These are phyloP conservation scores for Acipenser transmontanus DNA, from an alignment of 2,797 vertebrate species.

Conservation along the genomic window DNA sequence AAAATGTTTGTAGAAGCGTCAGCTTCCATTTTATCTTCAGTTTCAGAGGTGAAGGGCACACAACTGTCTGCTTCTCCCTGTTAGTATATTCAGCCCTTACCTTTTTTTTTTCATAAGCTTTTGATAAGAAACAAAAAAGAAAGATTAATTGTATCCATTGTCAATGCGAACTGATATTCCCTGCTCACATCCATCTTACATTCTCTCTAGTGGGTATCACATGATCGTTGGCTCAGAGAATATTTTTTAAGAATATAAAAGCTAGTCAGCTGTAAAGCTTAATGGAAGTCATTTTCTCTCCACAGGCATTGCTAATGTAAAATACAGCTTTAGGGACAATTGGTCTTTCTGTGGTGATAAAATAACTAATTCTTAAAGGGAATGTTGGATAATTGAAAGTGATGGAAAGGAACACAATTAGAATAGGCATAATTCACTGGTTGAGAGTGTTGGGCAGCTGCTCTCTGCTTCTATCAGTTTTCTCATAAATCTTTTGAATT, in stretches of 20 bases:
- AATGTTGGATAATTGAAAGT: constrained; percentile 78
- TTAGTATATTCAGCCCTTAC: constrained; percentile 19
- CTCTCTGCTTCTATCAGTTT: constrained; percentile 65
- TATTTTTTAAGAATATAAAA: constrained; percentile 71
- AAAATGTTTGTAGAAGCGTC: constrained; percentile 22
- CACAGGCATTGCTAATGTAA: constrained; percentile 66
- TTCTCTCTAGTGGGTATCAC: constrained; percentile 44
- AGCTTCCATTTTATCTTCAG: constrained; percentile 6
- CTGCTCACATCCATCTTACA: constrained; percentile 65
- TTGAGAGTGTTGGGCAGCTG: constrained; percentile 59
- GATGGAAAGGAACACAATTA: constrained; percentile 70
- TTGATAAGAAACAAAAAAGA: constrained; percentile 56
- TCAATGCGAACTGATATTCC: constrained; percentile 67
- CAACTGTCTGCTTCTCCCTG: constrained; percentile 21
- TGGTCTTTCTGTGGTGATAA: constrained; percentile 73
- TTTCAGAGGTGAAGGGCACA: constrained; percentile 7
- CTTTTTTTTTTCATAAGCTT: constrained; percentile 50
- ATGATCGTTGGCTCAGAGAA: constrained; percentile 57
- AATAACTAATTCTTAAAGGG: constrained; percentile 72
- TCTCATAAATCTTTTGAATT: constrained; percentile 71
- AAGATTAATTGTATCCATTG: constrained; percentile 78
- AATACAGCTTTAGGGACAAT: constrained; percentile 66
- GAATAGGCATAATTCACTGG: constrained; percentile 77
- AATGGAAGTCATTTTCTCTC: constrained; percentile 78
- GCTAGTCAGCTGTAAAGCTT: constrained; percentile 74